Evolutionary conservation across 2,797 vertebrate species (phyloP).

Genomic region (Liparis tanakae): DNA sequence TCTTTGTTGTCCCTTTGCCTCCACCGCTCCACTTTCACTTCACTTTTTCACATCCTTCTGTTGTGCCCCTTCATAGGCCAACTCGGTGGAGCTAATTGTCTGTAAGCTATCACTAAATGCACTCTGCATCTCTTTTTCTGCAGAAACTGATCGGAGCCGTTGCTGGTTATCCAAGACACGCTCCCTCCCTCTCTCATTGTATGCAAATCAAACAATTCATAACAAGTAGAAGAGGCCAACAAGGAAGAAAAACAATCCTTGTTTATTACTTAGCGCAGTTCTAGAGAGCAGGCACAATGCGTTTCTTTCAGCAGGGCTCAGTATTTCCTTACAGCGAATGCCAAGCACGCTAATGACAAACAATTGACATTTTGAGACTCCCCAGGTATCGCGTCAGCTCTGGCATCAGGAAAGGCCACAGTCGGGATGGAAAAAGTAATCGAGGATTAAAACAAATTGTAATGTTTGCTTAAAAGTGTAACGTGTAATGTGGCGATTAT

Average conservation of each 20-base stretch:
- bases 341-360: slow-evolving; percentile 60
- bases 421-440: slow-evolving; percentile 9
- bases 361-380: slow-evolving; percentile 70
- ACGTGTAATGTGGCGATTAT: not conserved
- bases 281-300: slow-evolving; percentile 25
- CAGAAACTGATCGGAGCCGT: slow-evolving; percentile 53
- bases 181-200: slow-evolving; percentile 28
- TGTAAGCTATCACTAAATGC: slow-evolving; percentile 48
- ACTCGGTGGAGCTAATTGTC: slow-evolving; percentile 65
- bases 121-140: slow-evolving; percentile 28
- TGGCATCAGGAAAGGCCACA: slow-evolving; percentile 58
- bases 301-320: slow-evolving; percentile 35
- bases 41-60: slow-evolving; percentile 50
- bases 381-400: slow-evolving; percentile 30
- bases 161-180: slow-evolving; percentile 40
- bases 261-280: slow-evolving; percentile 53
- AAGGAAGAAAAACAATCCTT: slow-evolving; percentile 49
- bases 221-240: slow-evolving; percentile 32
- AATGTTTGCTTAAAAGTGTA: slow-evolving; percentile 38
- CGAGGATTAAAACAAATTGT: slow-evolving; percentile 25
- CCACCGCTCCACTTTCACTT: slow-evolving; percentile 56
- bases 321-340: slow-evolving; percentile 48
- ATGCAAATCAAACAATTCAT: slow-evolving; percentile 63
- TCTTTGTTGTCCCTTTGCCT: slow-evolving; percentile 58
- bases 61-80: slow-evolving; percentile 57